Evolutionary conservation across 2,888 invertebrate species (phyloP).

Genomic region (Sussaba pulchella): DNA sequence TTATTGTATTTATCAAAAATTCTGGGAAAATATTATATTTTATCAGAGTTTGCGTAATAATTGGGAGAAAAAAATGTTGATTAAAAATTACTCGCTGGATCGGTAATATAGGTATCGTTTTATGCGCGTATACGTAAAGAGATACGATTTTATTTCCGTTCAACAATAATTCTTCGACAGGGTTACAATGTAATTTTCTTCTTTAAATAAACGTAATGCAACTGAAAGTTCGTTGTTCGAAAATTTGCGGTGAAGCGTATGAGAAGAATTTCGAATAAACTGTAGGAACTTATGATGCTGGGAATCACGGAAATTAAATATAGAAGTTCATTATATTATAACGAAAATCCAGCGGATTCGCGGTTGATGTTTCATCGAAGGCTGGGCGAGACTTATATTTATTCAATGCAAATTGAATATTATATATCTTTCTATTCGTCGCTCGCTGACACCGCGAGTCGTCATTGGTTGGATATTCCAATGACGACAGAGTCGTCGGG

Average conservation of each 20-base stretch:
- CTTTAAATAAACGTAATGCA: no score
- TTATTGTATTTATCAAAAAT: no score
- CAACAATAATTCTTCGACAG: not conserved
- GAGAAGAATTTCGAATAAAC: not conserved
- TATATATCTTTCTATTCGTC: conserved; percentile 32
- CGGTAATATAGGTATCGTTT: no score
- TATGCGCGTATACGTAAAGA: no score
- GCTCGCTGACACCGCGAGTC: not conserved
- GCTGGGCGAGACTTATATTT: conserved; percentile 7
- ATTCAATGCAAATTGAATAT: conserved; percentile 38
- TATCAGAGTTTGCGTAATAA: no score
- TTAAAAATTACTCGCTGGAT: no score
- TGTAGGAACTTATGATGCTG: not conserved
- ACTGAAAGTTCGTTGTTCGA: not conserved
- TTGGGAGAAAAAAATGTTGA: no score
- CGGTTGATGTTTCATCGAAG: not conserved
- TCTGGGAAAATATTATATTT: no score
- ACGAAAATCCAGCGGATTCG: not conserved
- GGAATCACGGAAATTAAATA: conserved; percentile 26
- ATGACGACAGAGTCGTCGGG: conserved; percentile 30
- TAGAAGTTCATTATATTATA: conserved; percentile 23
- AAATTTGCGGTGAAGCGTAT: not conserved
- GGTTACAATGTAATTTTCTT: no score
- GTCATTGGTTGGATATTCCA: conserved; percentile 37
- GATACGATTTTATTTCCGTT: no score